phyloP scores from a whole-genome alignment of 2,113 vertebrate species.

The Cynoglossus semilaevis region DNA sequence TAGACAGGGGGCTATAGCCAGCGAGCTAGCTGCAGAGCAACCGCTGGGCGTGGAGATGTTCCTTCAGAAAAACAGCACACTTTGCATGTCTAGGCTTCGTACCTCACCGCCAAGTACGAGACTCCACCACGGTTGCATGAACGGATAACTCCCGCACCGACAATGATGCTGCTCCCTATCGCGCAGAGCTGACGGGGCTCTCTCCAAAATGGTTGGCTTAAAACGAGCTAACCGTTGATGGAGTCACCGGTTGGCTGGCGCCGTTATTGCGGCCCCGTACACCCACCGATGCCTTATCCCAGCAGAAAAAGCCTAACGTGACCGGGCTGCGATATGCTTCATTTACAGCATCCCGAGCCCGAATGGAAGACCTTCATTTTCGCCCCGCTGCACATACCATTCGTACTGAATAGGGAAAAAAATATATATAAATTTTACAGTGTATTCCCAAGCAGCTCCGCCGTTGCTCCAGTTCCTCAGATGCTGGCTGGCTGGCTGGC shows the following conservation, averaged over 20 bases:
- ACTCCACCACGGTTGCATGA: conserved; percentile 33
- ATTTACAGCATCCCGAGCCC: conserved; percentile 44
- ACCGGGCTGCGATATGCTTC: conserved; percentile 41
- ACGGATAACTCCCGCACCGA: conserved; percentile 10
- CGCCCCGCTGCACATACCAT: conserved; percentile 10
- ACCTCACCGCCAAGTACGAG: conserved; percentile 19
- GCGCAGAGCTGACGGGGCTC: conserved; percentile 46
- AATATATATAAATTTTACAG: not conserved
- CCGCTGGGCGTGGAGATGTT: conserved; percentile 60
- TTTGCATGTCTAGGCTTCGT: conserved; percentile 50
- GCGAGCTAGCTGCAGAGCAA: conserved; percentile 45
- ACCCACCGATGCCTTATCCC: conserved; percentile 57
- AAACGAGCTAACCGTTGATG: conserved; percentile 43
- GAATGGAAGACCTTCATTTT: conserved; percentile 20
- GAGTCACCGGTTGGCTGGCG: conserved; percentile 48
- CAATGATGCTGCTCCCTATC: conserved; percentile 42
- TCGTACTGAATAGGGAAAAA: not conserved
- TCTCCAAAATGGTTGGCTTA: conserved; percentile 52
- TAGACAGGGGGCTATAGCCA: conserved; percentile 45
- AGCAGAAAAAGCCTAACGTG: conserved; percentile 28
- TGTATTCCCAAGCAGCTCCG: conserved; percentile 10
- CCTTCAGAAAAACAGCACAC: conserved; percentile 51
- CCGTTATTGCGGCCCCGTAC: conserved; percentile 54
- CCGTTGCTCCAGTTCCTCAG: conserved; percentile 60
- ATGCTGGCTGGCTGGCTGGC: conserved; percentile 69